A percentile compares a stretch with the other conserved stretches of the same genome.
Conservation (phyloP, 23 tunicate genomes). For the Trididemnum clinides region DNA sequence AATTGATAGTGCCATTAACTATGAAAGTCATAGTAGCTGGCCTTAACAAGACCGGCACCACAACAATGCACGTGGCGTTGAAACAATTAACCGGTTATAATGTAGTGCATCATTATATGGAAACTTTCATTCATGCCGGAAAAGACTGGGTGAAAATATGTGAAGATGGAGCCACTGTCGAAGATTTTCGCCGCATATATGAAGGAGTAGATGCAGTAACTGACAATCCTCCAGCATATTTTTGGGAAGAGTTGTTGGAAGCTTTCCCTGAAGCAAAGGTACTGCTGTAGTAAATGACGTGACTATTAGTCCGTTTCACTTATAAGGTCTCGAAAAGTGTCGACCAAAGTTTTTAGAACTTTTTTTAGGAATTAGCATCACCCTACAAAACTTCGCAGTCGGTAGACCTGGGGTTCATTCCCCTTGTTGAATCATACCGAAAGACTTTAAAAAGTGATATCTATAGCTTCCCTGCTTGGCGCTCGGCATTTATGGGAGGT, state of each 20-base stretch:
- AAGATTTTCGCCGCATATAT: neutral
- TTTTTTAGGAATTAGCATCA: no score
- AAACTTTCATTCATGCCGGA: neutral
- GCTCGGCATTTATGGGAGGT: no score
- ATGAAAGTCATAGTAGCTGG: constrained; percentile 23
- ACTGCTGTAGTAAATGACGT: neutral
- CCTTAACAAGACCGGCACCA: constrained; percentile 1
- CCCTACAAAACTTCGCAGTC: no score
- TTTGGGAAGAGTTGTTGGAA: constrained; percentile 17
- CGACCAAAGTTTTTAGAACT: no score
- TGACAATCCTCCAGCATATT: neutral
- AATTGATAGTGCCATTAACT: no score
- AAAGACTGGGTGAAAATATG: constrained; percentile 2
- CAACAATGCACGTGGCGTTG: neutral
- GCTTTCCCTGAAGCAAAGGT: constrained; percentile 14
- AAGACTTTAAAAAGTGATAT: no score
- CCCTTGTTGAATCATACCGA: no score
- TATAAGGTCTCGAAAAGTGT: no score
- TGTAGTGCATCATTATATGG: constrained; percentile 3
- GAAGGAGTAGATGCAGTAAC: constrained; percentile 9
- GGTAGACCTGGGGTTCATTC: no score
- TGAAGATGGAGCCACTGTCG: neutral
- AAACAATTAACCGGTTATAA: neutral
- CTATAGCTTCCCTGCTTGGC: no score
- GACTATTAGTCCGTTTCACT: no score